Base-by-base conservation (phyloP, 2,888 invertebrate genomes). In the Drosophila gaucha region DNA sequence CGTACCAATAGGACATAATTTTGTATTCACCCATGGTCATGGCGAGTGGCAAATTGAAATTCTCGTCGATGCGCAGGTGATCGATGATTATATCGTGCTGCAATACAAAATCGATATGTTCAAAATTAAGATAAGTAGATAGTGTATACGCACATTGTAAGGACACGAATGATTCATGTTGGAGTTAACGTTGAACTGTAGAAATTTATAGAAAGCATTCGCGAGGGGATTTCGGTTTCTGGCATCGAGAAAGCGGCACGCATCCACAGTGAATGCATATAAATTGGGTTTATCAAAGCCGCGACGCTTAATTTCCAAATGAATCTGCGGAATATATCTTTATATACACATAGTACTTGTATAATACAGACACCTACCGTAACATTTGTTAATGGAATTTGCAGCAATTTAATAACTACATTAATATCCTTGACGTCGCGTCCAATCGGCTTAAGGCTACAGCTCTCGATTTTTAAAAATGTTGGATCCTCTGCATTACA, bases 101-200 rank as follows among this genome's bases (percentile, higher is more conserved):
- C 16, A 41, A 38, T 38, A 38, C n/a, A 2, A 8, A 3, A 12
- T 22, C 0, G 0, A 6, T 22, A 14, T 12, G 3, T 14, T 10
- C 1, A 3, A 10, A 2, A 10, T 3, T 6, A 5, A 3, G 1
- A 1, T 4, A 0, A n/a, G 2, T n/a, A 6, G 16, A 8, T n/a
- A n/a, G n/a, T n/a, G n/a, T n/a, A 20, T 14, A 33, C 47, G 22
- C 10, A 56, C 55, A 9, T 16, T 14, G 16, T 2, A 56, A 2
- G 55, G 47, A 30, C 55, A 56, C 14, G 55, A 22, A 30, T 56
- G 55, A 47, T 56, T 56, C 28, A 56, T 10, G 9, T 56, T 56
- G 2, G 47, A 20, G 14, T 38, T 9, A 6, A 5, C 5, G 14
- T 8, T 8, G 2, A 43, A 2, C 3, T 24, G n/a, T 0, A 54